phyloP scores from a whole-genome alignment of 2,113 vertebrate species.

The Thomomys bottae region DNA sequence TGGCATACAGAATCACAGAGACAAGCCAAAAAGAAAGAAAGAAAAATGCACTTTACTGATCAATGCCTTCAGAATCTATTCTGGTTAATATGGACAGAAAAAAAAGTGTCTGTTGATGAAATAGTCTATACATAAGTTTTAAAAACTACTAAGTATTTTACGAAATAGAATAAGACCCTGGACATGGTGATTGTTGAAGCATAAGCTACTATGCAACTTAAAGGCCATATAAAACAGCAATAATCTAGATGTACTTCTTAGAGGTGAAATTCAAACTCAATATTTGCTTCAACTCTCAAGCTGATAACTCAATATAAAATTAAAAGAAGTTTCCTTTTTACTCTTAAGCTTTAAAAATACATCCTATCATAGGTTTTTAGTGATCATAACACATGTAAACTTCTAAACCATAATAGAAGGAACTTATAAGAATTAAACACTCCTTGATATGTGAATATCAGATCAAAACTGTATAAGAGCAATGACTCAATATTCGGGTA shows the following conservation, averaged over 20 bases:
- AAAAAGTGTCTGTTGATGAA: not conserved
- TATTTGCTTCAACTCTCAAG: not conserved
- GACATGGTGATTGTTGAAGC: not conserved
- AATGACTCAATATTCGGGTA: no score
- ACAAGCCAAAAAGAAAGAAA: constrained; percentile 43
- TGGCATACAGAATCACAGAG: not conserved
- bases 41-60: not conserved
- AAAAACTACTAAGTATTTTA: constrained; percentile 33
- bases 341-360: not conserved
- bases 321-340: not conserved
- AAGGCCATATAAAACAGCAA: not conserved
- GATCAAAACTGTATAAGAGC: no score
- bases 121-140: not conserved
- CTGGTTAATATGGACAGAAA: not conserved
- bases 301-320: not conserved
- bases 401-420: not conserved
- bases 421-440: not conserved
- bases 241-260: not conserved
- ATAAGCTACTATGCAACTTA: no score
- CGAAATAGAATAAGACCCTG: not conserved
- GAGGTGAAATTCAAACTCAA: constrained; percentile 39
- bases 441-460: no score
- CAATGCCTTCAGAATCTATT: not conserved
- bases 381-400: not conserved
- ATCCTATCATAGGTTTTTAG: not conserved